Evolutionary conservation across 2,113 vertebrate species (phyloP).

Genomic region (Ornithorhynchus anatinus): DNA sequence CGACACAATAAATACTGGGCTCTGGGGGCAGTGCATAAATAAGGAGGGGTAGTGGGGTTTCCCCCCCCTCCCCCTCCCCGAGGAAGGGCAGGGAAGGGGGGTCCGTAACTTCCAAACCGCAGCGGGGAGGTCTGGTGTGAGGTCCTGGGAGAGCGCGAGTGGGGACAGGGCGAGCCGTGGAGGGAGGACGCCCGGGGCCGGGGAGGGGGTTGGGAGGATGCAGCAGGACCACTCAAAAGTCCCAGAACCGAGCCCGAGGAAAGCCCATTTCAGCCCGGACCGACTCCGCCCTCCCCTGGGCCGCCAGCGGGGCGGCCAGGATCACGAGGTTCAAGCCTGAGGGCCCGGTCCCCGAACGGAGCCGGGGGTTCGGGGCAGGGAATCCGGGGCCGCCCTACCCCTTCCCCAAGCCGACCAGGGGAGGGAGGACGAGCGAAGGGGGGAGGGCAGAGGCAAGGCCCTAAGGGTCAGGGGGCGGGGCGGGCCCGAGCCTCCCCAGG

Average conservation of each 20-base stretch:
- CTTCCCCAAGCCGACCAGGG: too few species aligned
- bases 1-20: slow-evolving; percentile 52
- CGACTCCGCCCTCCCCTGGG: slow-evolving; percentile 35
- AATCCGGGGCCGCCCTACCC: neutral
- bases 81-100: fast-evolving
- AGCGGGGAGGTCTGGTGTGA: neutral
- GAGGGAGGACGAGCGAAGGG: too few species aligned
- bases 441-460: too few species aligned
- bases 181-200: too few species aligned
- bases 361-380: neutral
- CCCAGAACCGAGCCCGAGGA: neutral
- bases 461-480: too few species aligned
- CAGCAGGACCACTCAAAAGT: fast-evolving
- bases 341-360: neutral
- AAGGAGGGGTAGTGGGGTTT: slow-evolving; percentile 32
- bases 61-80: too few species aligned
- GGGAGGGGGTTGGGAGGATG: neutral
- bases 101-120: slow-evolving; percentile 31
- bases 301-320: slow-evolving; percentile 33
- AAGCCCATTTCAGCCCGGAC: neutral
- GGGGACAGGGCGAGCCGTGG: too few species aligned
- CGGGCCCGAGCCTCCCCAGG: too few species aligned
- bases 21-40: slow-evolving; percentile 55
- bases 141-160: neutral
- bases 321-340: slow-evolving; percentile 30